These are phyloP conservation scores for Psettodes erumei DNA, from an alignment of 2,113 vertebrate genomes.

Conservation along the genomic window DNA sequence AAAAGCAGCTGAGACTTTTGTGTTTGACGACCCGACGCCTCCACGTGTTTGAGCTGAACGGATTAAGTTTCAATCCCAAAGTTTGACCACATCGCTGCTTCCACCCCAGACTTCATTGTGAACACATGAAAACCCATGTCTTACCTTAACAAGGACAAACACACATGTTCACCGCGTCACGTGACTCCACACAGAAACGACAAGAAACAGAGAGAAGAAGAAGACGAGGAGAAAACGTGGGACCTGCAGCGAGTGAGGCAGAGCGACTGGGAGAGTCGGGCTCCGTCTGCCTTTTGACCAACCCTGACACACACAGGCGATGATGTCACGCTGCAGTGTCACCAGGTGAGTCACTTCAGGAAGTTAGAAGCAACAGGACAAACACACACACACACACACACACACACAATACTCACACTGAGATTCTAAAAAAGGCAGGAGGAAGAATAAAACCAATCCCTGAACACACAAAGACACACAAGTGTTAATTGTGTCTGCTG, in stretches of 20 bases:
- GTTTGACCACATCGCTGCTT: too few relatives aligned
- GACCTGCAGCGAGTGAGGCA: background rate
- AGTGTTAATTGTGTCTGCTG: background rate
- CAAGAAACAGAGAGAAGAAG: too few relatives aligned
- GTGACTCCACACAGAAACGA: slow-evolving; percentile 11
- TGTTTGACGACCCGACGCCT: too few relatives aligned
- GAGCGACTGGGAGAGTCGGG: background rate
- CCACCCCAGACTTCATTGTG: too few relatives aligned
- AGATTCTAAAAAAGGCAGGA: background rate
- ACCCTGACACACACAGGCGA: background rate
- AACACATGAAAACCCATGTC: too few relatives aligned
- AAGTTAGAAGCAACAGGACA: slow-evolving; percentile 31
- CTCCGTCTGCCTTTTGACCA: slow-evolving; percentile 34
- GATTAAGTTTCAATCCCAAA: too few relatives aligned
- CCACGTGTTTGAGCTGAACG: too few relatives aligned
- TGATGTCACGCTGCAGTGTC: slow-evolving; percentile 63
- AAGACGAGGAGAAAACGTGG: background rate
- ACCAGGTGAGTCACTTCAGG: slow-evolving; percentile 69
- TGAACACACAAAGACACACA: slow-evolving; percentile 27
- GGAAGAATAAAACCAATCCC: background rate
- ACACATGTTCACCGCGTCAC: background rate
- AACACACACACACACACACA: slow-evolving; percentile 18
- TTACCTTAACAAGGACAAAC: slow-evolving; percentile 44
- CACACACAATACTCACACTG: slow-evolving; percentile 16
- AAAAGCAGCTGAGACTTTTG: too few relatives aligned